These are phyloP conservation scores for Lamellibrachia luymesi DNA, from an alignment of 1,140 invertebrate species.

Conservation along the genomic window DNA sequence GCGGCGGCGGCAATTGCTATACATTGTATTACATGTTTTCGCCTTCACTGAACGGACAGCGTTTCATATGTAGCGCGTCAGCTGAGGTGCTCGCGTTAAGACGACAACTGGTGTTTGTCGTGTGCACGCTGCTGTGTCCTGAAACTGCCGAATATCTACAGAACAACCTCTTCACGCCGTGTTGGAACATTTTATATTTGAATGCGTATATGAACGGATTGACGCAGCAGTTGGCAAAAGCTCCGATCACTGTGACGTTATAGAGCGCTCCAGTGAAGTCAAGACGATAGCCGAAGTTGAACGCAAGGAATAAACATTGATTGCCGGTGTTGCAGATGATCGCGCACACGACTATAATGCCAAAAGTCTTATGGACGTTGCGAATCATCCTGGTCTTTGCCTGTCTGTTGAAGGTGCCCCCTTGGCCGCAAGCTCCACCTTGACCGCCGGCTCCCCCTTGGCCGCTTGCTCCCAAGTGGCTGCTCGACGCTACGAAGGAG, in stretches of 20 bases:
- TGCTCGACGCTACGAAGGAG: not conserved
- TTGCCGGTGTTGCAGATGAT: constrained; percentile 2
- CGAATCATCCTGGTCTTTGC: not conserved
- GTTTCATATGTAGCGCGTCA: not conserved
- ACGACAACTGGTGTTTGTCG: not conserved
- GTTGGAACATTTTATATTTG: constrained; percentile 16
- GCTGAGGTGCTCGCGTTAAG: not conserved
- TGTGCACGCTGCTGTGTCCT: not conserved
- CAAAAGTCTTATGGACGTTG: constrained; percentile 10
- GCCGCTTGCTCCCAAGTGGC: not conserved
- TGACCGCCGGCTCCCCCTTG: no score
- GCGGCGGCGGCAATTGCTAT: no score
- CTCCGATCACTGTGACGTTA: constrained; percentile 12
- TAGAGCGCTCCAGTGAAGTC: constrained; percentile 9
- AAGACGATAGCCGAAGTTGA: constrained; percentile 14
- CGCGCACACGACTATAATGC: not conserved
- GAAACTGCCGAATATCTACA: not conserved
- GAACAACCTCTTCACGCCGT: not conserved
- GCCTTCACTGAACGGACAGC: not conserved
- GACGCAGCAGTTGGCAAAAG: constrained; percentile 20
- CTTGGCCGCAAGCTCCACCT: not conserved
- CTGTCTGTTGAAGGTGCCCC: not conserved
- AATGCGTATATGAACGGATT: constrained; percentile 21
- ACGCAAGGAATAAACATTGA: constrained; percentile 11
- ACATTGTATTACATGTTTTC: no score